Conservation (phyloP, 1,140 invertebrate species). For the Araneus ventricosus region DNA sequence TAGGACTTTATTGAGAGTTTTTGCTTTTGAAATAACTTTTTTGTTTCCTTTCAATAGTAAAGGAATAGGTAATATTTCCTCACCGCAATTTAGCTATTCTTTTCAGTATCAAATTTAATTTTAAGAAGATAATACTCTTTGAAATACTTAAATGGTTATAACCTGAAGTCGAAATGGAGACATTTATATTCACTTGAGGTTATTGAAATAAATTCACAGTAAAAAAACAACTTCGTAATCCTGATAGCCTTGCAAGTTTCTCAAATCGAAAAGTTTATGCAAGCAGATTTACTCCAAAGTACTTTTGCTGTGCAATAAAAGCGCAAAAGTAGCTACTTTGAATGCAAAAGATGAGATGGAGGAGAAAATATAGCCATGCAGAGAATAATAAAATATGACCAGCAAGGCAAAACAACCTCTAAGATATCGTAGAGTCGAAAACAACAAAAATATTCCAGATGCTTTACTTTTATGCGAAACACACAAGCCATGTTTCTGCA, state of each 20-base stretch:
- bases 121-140: no score
- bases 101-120: no score
- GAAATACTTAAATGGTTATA: neutral
- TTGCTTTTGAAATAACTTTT: no score
- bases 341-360: constrained; percentile 35
- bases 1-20: no score
- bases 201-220: neutral
- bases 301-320: constrained; percentile 26
- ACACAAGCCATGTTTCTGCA: neutral
- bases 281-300: constrained; percentile 7
- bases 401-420: neutral
- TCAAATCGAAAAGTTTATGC: constrained; percentile 21
- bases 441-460: neutral
- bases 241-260: neutral
- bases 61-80: no score
- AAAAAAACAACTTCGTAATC: neutral
- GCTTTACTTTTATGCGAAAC: neutral
- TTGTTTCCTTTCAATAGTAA: no score
- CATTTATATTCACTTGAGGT: neutral
- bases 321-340: constrained; percentile 36
- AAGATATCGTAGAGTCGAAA: neutral
- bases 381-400: constrained; percentile 39
- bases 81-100: no score
- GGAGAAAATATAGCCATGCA: constrained; percentile 16
- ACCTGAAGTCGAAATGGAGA: neutral